Conservation (phyloP, 2,113 vertebrate genomes). For the Muntiacus reevesi region DNA sequence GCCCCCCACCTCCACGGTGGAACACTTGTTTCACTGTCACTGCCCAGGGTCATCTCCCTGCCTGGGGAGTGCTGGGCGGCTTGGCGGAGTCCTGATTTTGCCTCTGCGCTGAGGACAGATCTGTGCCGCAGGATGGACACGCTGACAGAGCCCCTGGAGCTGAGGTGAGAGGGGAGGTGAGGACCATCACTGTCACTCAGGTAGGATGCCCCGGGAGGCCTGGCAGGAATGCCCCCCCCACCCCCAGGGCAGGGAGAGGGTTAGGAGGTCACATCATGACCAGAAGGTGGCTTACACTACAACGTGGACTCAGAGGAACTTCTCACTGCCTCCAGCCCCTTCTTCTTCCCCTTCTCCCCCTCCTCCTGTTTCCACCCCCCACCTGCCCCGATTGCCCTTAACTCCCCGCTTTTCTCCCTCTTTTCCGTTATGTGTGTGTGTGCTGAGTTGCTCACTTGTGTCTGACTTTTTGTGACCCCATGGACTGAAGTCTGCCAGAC, state of each 20-base stretch:
- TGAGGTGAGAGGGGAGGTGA: neutral
- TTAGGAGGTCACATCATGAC: neutral
- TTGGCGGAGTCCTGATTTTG: neutral
- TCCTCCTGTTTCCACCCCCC: neutral
- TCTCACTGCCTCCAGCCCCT: neutral
- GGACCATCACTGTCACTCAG: neutral
- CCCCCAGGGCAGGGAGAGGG: neutral
- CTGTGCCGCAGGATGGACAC: neutral
- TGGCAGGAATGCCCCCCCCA: neutral
- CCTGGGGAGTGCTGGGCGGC: accelerated
- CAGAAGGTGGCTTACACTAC: neutral
- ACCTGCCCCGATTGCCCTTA: neutral
- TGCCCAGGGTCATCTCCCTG: neutral
- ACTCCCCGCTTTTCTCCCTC: too few species aligned
- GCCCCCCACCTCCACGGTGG: neutral
- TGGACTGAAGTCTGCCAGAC: neutral
- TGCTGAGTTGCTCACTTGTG: neutral
- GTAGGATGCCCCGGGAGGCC: neutral
- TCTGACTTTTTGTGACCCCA: neutral
- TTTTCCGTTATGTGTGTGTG: neutral
- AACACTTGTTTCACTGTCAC: neutral
- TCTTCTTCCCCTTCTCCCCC: too few species aligned
- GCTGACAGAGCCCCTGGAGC: neutral
- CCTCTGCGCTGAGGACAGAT: neutral
- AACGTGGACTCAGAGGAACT: neutral